Conservation (phyloP, 2,888 invertebrate genomes). For the Drosophila kanekoi region DNA sequence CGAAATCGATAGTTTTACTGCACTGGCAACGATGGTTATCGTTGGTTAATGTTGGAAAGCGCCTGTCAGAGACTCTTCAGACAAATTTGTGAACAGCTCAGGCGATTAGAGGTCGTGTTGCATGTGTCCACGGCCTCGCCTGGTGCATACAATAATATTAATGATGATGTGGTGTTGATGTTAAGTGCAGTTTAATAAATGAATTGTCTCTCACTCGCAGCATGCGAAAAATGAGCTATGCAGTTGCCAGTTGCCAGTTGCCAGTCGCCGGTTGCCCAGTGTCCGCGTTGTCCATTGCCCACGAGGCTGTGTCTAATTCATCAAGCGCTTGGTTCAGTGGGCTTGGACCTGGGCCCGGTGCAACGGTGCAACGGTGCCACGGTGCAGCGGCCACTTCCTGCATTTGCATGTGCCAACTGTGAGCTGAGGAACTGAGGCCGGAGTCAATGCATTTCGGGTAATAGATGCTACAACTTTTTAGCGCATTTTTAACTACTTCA, state of each 20-base stretch:
- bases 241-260: constrained; percentile 32
- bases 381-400: constrained; percentile 70
- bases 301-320: constrained; percentile 67
- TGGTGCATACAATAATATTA: constrained; percentile 62
- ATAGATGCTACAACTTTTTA: constrained; percentile 52
- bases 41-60: constrained; percentile 13
- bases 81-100: constrained; percentile 27
- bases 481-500: constrained; percentile 61
- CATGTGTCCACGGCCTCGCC: constrained; percentile 29
- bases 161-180: constrained; percentile 84
- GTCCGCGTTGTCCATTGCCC: constrained; percentile 50
- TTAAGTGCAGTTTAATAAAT: constrained; percentile 84
- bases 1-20: constrained; percentile 1
- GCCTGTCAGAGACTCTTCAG: constrained; percentile 24
- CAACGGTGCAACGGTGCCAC: constrained; percentile 30
- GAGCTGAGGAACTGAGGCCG: constrained; percentile 27
- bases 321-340: constrained; percentile 58
- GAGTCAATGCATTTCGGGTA: constrained; percentile 52
- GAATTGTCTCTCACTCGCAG: constrained; percentile 73
- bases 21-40: no score
- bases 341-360: constrained; percentile 21
- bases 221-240: constrained; percentile 61
- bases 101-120: constrained; percentile 35
- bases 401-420: constrained; percentile 69
- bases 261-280: constrained; percentile 25